Conservation (phyloP, 2,888 invertebrate genomes). For the Escarpia spicata region DNA sequence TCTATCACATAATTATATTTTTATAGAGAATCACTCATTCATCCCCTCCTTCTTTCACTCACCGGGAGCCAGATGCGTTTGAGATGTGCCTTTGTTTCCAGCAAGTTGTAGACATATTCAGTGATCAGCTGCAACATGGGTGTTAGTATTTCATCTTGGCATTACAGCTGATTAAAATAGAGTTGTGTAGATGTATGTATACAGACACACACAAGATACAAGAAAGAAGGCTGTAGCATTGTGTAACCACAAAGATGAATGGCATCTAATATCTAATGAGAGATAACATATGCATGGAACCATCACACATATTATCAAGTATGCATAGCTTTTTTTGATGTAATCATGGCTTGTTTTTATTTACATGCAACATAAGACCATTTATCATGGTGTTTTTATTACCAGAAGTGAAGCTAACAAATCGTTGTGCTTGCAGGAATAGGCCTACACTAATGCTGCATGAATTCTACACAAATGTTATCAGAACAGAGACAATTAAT, state of each 20-base stretch:
- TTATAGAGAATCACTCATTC: neutral
- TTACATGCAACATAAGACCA: neutral
- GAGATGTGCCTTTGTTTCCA: conserved; percentile 72
- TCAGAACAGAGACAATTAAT: neutral
- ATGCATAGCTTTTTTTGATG: neutral
- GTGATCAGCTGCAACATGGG: conserved; percentile 71
- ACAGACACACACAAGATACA: neutral
- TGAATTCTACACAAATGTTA: neutral
- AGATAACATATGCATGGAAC: too few species aligned
- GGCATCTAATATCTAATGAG: neutral
- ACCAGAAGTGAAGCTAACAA: neutral
- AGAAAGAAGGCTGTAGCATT: too few species aligned
- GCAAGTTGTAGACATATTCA: conserved; percentile 75
- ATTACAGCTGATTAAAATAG: neutral
- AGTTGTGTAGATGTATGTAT: neutral
- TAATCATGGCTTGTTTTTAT: neutral
- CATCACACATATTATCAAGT: neutral
- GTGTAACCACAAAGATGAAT: too few species aligned
- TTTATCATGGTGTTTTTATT: neutral
- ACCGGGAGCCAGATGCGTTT: conserved; percentile 73
- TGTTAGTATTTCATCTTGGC: neutral
- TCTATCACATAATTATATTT: too few species aligned
- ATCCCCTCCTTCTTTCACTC: conserved; percentile 41
- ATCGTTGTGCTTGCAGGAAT: neutral
- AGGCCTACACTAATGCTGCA: neutral